Percentiles rank a stretch among this genome's conserved stretches.
Evolutionary conservation across 2,797 vertebrate species (phyloP).

Genomic region (Tolypeutes matacus): DNA sequence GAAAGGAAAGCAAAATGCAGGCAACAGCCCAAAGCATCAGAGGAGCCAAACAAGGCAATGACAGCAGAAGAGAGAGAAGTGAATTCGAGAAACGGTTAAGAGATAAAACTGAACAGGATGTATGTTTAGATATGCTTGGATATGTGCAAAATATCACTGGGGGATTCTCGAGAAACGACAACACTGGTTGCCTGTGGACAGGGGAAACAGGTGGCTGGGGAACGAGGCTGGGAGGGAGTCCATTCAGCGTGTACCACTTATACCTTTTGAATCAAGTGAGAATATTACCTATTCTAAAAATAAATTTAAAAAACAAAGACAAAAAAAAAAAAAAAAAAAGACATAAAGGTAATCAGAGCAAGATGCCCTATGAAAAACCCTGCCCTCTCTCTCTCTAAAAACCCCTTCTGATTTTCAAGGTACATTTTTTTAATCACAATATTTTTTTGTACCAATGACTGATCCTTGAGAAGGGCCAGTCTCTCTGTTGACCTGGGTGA

Average conservation of each 20-base stretch:
- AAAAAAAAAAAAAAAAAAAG: neutral
- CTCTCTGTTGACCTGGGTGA: neutral
- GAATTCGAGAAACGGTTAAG: neutral
- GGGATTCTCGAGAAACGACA: neutral
- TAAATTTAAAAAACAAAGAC: neutral
- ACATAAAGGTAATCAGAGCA: neutral
- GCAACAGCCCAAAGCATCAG: neutral
- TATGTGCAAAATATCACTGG: neutral
- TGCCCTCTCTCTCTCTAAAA: neutral
- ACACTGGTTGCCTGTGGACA: neutral
- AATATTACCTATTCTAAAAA: neutral
- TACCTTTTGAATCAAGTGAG: neutral
- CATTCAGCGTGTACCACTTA: neutral
- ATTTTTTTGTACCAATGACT: neutral
- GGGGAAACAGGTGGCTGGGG: neutral
- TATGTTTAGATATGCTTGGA: neutral
- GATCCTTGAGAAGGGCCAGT: neutral
- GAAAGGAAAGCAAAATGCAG: neutral
- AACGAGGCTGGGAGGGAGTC: neutral
- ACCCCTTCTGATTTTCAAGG: neutral
- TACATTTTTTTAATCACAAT: conserved; percentile 38
- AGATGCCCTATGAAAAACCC: neutral
- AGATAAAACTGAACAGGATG: neutral
- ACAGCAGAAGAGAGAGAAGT: neutral
- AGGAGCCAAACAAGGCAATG: neutral